These are phyloP conservation scores for Mormoops blainvillei DNA, from an alignment of 2,113 vertebrate species.

Conservation along the genomic window DNA sequence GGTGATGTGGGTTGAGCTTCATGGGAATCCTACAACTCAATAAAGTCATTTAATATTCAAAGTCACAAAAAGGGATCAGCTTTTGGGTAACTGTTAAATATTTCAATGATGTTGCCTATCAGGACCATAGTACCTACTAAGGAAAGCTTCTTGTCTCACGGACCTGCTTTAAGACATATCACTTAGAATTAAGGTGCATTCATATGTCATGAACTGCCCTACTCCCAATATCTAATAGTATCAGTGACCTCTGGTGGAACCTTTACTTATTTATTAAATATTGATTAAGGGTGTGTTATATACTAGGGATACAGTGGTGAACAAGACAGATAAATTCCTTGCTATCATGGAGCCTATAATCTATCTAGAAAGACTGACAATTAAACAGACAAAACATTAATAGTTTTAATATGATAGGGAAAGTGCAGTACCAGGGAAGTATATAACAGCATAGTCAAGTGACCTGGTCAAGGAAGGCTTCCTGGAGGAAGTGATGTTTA, in stretches of 20 bases:
- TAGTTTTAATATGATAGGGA: neutral
- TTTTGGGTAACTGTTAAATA: neutral
- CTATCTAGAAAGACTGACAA: neutral
- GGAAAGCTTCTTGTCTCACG: neutral
- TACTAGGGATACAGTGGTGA: neutral
- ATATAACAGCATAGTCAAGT: neutral
- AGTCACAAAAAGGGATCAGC: neutral
- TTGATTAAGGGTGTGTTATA: neutral
- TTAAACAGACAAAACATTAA: neutral
- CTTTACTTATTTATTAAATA: neutral
- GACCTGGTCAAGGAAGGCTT: neutral
- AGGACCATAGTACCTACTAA: neutral
- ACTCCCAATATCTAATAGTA: neutral
- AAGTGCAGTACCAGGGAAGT: neutral
- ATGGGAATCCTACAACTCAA: neutral
- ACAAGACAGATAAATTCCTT: neutral
- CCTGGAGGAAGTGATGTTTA: neutral
- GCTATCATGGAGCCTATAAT: neutral
- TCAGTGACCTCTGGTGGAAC: neutral
- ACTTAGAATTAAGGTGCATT: neutral
- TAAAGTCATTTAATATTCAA: neutral
- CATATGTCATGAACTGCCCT: neutral
- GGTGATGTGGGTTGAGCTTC: neutral
- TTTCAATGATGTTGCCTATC: neutral
- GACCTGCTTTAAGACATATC: neutral